Evolutionary conservation across 2,797 vertebrate genomes (phyloP).

Genomic region (Malacoraja senta): DNA sequence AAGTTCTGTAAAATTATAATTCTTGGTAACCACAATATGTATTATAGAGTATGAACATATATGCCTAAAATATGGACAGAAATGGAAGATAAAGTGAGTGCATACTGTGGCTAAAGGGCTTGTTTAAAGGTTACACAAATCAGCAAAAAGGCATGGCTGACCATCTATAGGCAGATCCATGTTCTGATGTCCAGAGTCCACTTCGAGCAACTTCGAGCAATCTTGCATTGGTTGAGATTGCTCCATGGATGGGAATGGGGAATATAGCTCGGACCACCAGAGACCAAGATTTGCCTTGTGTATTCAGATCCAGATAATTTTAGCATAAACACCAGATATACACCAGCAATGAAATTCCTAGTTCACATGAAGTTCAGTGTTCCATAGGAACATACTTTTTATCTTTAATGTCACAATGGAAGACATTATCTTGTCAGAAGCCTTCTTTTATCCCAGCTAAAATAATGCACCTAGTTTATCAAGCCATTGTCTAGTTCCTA

Average conservation of each 20-base stretch:
- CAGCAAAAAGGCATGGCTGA: not conserved
- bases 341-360: too few relatives aligned
- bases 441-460: not conserved
- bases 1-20: not conserved
- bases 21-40: not conserved
- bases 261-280: not conserved
- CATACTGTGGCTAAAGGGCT: not conserved
- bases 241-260: not conserved
- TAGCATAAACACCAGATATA: too few relatives aligned
- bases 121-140: not conserved
- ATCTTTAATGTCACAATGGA: not conserved
- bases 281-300: not conserved
- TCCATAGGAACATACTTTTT: not conserved
- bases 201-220: not conserved
- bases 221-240: too few relatives aligned
- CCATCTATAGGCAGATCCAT: not conserved
- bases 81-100: not conserved
- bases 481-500: not conserved
- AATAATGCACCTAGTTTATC: not conserved
- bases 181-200: not conserved
- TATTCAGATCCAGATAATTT: too few relatives aligned
- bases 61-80: not conserved
- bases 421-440: not conserved
- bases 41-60: not conserved
- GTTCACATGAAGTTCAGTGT: too few relatives aligned